A percentile compares a stretch with the other conserved stretches of the same genome.
These are phyloP conservation scores for Ceyx cyanopectus DNA, from an alignment of 2,113 vertebrate genomes.

Conservation along the genomic window DNA sequence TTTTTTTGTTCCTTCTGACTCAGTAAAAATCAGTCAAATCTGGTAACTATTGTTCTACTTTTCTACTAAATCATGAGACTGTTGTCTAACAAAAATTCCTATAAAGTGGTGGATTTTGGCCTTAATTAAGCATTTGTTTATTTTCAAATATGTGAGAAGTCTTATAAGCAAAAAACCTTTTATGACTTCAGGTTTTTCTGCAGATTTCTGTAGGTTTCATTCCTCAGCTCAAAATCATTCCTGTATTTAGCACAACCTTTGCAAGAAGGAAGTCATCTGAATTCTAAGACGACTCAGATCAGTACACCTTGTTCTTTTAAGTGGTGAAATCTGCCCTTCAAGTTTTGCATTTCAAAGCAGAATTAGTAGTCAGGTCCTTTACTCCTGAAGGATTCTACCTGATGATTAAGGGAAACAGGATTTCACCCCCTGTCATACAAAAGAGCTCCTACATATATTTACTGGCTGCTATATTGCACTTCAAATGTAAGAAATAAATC, in stretches of 20 bases:
- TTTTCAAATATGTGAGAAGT: not conserved
- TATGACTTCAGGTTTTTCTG: not conserved
- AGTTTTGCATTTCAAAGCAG: conserved; percentile 37
- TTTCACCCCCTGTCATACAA: not conserved
- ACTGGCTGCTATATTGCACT: not conserved
- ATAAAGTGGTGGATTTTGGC: not conserved
- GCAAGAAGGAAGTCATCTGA: not conserved
- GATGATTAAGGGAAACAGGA: not conserved
- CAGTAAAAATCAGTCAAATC: conserved; percentile 2
- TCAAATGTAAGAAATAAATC: not conserved
- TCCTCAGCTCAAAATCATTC: not conserved
- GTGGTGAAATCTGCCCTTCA: not conserved
- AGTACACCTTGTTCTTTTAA: conserved; percentile 21
- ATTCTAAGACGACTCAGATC: not conserved
- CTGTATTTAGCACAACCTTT: conserved; percentile 37
- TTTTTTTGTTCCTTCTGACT: conserved; percentile 22
- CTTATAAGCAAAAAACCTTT: not conserved
- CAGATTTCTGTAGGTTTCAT: not conserved
- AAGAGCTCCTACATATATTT: conserved; percentile 9
- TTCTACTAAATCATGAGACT: not conserved
- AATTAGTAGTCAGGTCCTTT: conserved; percentile 8
- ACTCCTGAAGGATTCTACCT: not conserved
- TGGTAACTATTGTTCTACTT: not conserved
- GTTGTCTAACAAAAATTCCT: not conserved
- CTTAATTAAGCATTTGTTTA: not conserved